Evolutionary conservation across 2,113 vertebrate species (phyloP).

Genomic region (Phylloscopus trochiloides): DNA sequence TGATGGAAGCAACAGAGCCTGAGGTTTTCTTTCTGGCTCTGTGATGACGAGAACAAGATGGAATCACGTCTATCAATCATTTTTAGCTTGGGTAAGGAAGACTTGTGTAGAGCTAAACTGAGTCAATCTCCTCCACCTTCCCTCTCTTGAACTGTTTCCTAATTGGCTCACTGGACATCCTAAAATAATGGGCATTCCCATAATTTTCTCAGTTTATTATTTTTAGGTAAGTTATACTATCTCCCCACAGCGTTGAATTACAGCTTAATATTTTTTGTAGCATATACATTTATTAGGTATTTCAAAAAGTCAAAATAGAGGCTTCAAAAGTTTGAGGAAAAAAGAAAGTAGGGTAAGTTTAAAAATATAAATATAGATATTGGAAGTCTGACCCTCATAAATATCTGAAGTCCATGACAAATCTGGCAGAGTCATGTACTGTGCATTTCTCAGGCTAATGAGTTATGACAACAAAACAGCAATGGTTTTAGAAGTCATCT

Average conservation of each 20-base stretch:
- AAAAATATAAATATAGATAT: background rate
- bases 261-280: background rate
- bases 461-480: background rate
- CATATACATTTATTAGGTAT: background rate
- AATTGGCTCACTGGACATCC: background rate
- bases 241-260: background rate
- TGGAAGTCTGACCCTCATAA: background rate
- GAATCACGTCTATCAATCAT: background rate
- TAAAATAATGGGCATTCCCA: background rate
- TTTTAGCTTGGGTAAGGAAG: background rate
- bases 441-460: background rate
- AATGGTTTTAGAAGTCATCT: background rate
- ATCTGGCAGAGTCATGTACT: background rate
- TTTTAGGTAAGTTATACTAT: background rate
- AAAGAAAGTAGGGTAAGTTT: background rate
- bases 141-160: background rate
- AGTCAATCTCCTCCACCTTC: background rate
- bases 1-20: rapidly evolving
- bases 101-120: background rate
- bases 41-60: background rate
- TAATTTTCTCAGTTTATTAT: background rate
- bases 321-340: background rate
- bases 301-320: background rate
- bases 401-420: background rate
- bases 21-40: background rate